These are phyloP conservation scores for Drosophila monieri DNA, from an alignment of 2,888 invertebrate species.

Conservation along the genomic window DNA sequence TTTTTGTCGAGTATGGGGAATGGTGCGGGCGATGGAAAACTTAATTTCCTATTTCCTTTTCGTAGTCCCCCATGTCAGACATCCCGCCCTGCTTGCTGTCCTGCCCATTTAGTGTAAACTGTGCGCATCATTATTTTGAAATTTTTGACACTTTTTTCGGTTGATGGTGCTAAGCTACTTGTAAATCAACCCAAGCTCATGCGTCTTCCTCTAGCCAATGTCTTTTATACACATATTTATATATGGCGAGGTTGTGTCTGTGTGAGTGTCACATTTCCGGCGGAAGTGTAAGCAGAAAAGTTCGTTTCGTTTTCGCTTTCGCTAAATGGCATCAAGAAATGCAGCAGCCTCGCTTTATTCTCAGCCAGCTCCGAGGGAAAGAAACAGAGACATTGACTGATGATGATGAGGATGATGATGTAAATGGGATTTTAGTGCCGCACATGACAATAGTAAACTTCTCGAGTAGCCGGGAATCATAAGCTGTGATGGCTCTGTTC, in stretches of 20 bases:
- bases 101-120: slow-evolving; percentile 67
- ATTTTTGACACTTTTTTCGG: slow-evolving; percentile 77
- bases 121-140: slow-evolving; percentile 76
- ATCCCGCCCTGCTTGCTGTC: slow-evolving; percentile 32
- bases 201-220: slow-evolving; percentile 51
- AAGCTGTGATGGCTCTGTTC: slow-evolving; percentile 67
- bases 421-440: slow-evolving; percentile 78
- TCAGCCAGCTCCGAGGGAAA: slow-evolving; percentile 9
- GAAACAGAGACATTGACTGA: slow-evolving; percentile 71
- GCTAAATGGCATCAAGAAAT: slow-evolving; percentile 79
- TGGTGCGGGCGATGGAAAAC: slow-evolving; percentile 46
- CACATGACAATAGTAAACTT: slow-evolving; percentile 76
- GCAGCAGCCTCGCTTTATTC: slow-evolving; percentile 66
- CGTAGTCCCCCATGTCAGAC: slow-evolving; percentile 17
- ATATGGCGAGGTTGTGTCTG: slow-evolving; percentile 25
- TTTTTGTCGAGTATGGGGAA: not conserved
- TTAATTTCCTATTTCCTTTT: slow-evolving; percentile 65
- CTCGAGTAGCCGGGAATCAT: slow-evolving; percentile 71
- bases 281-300: slow-evolving; percentile 79
- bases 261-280: slow-evolving; percentile 73
- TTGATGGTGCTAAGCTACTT: slow-evolving; percentile 73
- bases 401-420: slow-evolving; percentile 81
- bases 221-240: slow-evolving; percentile 23
- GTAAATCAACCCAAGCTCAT: slow-evolving; percentile 69
- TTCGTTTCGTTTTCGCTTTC: slow-evolving; percentile 59